These are phyloP conservation scores for Vulpes lagopus DNA, from an alignment of 2,113 vertebrate species.

Conservation along the genomic window DNA sequence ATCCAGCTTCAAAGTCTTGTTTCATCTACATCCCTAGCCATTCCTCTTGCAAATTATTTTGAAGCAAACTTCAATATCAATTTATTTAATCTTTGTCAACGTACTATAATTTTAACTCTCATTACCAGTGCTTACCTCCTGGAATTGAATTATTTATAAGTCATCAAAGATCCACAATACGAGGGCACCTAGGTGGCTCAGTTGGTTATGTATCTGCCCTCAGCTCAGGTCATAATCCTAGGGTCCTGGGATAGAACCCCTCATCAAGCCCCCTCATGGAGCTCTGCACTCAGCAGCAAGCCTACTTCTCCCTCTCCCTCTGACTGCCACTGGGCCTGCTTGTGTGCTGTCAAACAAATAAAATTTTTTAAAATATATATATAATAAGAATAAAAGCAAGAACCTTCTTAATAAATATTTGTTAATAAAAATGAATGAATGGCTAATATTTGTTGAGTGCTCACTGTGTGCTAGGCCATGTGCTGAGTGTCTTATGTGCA, in stretches of 20 bases:
- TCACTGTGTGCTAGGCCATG: not conserved
- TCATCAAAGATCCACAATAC: not conserved
- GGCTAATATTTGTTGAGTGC: not conserved
- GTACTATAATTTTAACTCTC: not conserved
- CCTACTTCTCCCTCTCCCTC: too few species aligned
- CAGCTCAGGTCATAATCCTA: too few species aligned
- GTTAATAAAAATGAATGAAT: not conserved
- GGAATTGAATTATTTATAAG: not conserved
- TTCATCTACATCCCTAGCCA: not conserved
- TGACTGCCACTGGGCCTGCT: too few species aligned
- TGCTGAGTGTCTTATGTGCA: not conserved
- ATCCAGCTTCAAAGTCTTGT: not conserved
- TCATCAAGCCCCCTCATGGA: too few species aligned
- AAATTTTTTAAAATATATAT: not conserved
- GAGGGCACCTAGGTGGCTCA: too few species aligned
- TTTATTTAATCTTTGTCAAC: slow-evolving; percentile 9
- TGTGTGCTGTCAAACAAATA: too few species aligned
- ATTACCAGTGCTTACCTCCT: slow-evolving; percentile 7
- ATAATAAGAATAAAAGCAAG: not conserved
- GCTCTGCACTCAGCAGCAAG: too few species aligned
- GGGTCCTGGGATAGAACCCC: too few species aligned
- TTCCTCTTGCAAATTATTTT: not conserved
- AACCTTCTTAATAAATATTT: slow-evolving; percentile 8
- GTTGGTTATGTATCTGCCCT: too few species aligned
- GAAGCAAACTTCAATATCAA: not conserved